Percentiles rank a stretch among this genome's conserved stretches.
These are phyloP conservation scores for Agrotis puta DNA, from an alignment of 2,888 invertebrate genomes.

Conservation along the genomic window DNA sequence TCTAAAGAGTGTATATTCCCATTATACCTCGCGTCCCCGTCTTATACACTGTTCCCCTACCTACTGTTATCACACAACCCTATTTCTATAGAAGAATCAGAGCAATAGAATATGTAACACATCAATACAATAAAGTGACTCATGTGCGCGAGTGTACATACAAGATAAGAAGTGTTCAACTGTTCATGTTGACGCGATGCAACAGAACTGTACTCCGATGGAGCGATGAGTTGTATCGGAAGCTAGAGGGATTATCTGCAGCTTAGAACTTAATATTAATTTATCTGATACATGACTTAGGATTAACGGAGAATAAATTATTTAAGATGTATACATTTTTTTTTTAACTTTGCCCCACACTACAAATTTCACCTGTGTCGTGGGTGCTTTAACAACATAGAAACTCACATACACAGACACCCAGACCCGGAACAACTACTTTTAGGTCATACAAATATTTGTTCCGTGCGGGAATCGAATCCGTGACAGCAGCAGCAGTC, in stretches of 20 bases:
- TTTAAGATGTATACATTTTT: not conserved
- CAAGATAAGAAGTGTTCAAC: conserved; percentile 33
- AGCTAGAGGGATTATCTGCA: not conserved
- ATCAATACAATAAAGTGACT: conserved; percentile 4
- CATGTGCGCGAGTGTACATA: conserved; percentile 36
- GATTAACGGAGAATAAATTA: not conserved
- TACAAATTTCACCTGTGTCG: too few species aligned
- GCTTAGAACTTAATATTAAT: conserved; percentile 3
- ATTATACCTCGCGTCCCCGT: too few species aligned
- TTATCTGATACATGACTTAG: not conserved
- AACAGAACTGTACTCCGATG: conserved; percentile 33
- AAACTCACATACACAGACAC: too few species aligned
- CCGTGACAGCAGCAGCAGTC: too few species aligned
- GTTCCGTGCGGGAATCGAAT: too few species aligned
- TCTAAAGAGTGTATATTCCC: too few species aligned
- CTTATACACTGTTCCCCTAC: too few species aligned
- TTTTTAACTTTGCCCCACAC: too few species aligned
- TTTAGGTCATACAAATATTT: too few species aligned
- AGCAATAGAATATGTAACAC: conserved; percentile 27
- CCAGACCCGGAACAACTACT: too few species aligned
- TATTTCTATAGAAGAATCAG: conserved; percentile 20
- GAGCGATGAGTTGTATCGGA: not conserved
- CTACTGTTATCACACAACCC: not conserved
- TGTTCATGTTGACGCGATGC: conserved; percentile 22
- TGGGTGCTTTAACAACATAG: too few species aligned